phyloP scores from a whole-genome alignment of 2,888 invertebrate genomes.

The Malacosoma neustria region DNA sequence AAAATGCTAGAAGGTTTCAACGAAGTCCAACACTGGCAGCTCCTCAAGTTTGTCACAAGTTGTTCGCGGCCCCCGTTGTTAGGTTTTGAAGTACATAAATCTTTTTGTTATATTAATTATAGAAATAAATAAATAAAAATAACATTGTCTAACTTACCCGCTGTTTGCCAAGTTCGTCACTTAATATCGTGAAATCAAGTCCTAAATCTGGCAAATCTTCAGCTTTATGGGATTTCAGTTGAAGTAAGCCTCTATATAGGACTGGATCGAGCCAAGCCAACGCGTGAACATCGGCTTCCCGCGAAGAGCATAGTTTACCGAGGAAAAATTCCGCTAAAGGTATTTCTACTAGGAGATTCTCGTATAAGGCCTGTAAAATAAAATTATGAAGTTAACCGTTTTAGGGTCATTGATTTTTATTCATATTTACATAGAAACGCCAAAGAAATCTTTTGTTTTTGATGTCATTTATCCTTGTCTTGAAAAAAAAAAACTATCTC shows the following conservation, averaged over 20 bases:
- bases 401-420: no score
- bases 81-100: constrained; percentile 99
- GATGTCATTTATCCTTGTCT: no score
- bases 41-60: constrained; percentile 98
- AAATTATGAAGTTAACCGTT: not conserved
- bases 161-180: constrained; percentile 92
- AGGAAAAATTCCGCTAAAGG: constrained; percentile 98
- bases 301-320: constrained; percentile 77
- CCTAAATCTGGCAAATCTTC: constrained; percentile 92
- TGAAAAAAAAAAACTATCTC: no score
- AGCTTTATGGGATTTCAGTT: constrained; percentile 85
- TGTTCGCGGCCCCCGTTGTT: constrained; percentile 97
- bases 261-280: constrained; percentile 94
- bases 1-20: constrained; percentile 87
- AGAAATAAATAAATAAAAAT: no score
- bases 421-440: no score
- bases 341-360: constrained; percentile 94
- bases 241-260: constrained; percentile 91
- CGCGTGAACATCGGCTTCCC: constrained; percentile 93
- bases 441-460: no score
- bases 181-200: constrained; percentile 94
- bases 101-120: no score
- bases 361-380: constrained; percentile 86
- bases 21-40: constrained; percentile 87
- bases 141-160: constrained; percentile 75